phyloP scores from a whole-genome alignment of 2,888 invertebrate genomes.

The Melikaiella ostensackeni region DNA sequence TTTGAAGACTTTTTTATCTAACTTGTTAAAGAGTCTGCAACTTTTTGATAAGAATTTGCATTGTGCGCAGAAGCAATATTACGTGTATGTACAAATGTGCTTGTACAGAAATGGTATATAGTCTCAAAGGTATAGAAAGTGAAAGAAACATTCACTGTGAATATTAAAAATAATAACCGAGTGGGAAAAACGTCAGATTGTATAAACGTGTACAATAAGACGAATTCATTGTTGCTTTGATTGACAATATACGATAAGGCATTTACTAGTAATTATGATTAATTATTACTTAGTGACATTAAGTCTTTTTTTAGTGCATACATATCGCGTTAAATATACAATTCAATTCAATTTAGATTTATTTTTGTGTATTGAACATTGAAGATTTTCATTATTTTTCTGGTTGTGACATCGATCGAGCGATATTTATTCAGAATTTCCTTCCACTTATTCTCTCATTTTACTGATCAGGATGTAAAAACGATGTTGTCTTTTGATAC shows the following conservation, averaged over 20 bases:
- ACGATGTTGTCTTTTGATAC: slow-evolving; percentile 35
- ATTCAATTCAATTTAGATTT: slow-evolving; percentile 48
- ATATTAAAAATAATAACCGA: slow-evolving; percentile 24
- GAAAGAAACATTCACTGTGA: slow-evolving; percentile 28
- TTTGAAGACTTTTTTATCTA: background rate
- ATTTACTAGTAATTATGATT: slow-evolving; percentile 25
- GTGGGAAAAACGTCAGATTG: slow-evolving; percentile 22
- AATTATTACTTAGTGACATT: slow-evolving; percentile 30
- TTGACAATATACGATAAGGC: slow-evolving; percentile 33
- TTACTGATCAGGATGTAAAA: slow-evolving; percentile 9
- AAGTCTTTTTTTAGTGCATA: slow-evolving; percentile 70
- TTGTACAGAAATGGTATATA: slow-evolving; percentile 38
- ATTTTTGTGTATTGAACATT: slow-evolving; percentile 40
- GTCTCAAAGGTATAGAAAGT: slow-evolving; percentile 21
- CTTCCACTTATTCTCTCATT: slow-evolving; percentile 14
- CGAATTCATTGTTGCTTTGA: slow-evolving; percentile 14
- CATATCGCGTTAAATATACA: slow-evolving; percentile 70
- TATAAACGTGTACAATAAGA: slow-evolving; percentile 25
- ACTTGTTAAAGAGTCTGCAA: background rate
- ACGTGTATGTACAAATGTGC: slow-evolving; percentile 30
- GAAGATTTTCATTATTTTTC: slow-evolving; percentile 6
- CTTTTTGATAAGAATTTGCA: background rate
- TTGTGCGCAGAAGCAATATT: background rate
- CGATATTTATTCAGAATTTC: slow-evolving; percentile 11
- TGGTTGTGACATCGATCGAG: background rate